A percentile compares a stretch with the other conserved stretches of the same genome.
Evolutionary conservation across 2,797 vertebrate genomes (phyloP).

Genomic region (Ateles fusciceps): DNA sequence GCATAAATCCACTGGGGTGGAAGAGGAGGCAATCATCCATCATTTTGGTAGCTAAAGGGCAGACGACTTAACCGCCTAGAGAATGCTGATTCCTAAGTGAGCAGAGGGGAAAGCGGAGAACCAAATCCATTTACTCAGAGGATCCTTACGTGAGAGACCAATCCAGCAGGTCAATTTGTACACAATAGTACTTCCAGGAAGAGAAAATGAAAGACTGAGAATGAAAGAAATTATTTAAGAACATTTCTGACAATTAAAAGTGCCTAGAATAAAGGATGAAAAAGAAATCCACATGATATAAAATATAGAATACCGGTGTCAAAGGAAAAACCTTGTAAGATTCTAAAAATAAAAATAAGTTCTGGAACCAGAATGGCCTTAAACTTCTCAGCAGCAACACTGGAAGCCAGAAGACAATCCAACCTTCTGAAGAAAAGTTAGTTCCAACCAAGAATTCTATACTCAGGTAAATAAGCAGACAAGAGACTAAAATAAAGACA

Average conservation of each 20-base stretch:
- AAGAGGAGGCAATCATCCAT: neutral
- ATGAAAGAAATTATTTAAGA: neutral
- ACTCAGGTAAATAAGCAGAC: neutral
- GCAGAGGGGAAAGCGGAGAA: neutral
- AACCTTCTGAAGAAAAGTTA: neutral
- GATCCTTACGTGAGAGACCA: neutral
- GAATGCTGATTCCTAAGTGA: neutral
- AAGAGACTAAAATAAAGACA: neutral
- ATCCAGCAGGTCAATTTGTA: neutral
- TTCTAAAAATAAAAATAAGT: slow-evolving; percentile 18
- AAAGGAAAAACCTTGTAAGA: neutral
- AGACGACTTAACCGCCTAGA: neutral
- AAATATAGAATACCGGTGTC: neutral
- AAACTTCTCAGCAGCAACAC: neutral
- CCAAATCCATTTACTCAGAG: neutral
- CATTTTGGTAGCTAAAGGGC: neutral
- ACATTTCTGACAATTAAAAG: neutral
- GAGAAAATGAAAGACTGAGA: neutral
- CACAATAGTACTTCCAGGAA: neutral
- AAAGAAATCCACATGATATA: neutral
- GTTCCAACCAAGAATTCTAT: slow-evolving; percentile 1
- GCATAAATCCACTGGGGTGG: neutral
- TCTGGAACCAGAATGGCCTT: neutral
- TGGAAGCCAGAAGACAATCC: neutral
- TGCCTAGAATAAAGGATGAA: neutral